Evolutionary conservation across 2,113 vertebrate genomes (phyloP).

Genomic region (Carassius carassius): DNA sequence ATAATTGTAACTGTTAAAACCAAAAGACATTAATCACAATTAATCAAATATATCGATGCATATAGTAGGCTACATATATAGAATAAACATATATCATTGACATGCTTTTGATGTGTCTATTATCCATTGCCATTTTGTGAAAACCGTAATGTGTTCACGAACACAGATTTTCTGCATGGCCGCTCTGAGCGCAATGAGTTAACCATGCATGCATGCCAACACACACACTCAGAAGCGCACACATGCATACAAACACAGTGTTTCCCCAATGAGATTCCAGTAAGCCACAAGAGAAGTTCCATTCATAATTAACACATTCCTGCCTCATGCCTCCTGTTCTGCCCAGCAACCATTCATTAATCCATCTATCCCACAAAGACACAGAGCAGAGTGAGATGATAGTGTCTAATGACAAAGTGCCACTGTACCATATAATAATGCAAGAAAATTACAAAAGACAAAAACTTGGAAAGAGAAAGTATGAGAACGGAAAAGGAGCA

Average conservation of each 20-base stretch:
- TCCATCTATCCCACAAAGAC: slow-evolving; percentile 41
- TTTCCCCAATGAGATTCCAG: slow-evolving; percentile 24
- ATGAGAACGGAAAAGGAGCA: slow-evolving; percentile 20
- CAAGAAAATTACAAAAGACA: not conserved
- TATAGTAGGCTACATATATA: no score
- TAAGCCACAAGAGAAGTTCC: slow-evolving; percentile 64
- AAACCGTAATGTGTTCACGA: slow-evolving; percentile 7
- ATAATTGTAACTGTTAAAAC: no score
- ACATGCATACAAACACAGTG: slow-evolving; percentile 16
- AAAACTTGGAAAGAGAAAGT: not conserved
- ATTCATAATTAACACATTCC: slow-evolving; percentile 82
- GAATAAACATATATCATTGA: no score
- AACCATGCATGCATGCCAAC: slow-evolving; percentile 36
- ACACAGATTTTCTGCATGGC: slow-evolving; percentile 42
- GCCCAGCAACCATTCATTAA: slow-evolving; percentile 80
- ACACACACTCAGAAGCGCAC: slow-evolving; percentile 32
- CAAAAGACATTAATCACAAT: no score
- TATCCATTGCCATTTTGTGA: slow-evolving; percentile 29
- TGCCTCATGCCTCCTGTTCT: slow-evolving; percentile 72
- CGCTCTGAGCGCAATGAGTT: slow-evolving; percentile 4
- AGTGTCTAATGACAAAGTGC: slow-evolving; percentile 48
- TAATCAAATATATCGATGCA: no score
- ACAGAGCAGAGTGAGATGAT: slow-evolving; percentile 29
- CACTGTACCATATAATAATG: not conserved
- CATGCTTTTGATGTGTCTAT: slow-evolving; percentile 21